Evolutionary conservation across 2,888 invertebrate species (phyloP), one percentile per base, ranked within the genome.

Genomic region (Pantelozetes paolii): DNA sequence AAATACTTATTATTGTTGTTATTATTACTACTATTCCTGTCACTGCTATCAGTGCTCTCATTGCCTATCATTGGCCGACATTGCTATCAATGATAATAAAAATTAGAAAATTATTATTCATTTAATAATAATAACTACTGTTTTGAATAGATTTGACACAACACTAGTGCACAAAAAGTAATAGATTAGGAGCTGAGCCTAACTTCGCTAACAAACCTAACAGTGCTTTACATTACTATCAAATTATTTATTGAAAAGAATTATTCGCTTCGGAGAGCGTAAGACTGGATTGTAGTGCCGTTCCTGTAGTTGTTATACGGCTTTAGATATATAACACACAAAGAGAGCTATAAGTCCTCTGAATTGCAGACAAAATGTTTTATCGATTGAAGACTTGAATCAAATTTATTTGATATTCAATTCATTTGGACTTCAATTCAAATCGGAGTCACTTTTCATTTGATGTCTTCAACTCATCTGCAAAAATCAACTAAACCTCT

Each of bases 191-290:
- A 32, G 59, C 2, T 23, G 42, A 42, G 45, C 45, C 13, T 18
- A 28, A 42, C 13, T 15, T 45, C 13, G n/a, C 42, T 42, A 9
- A 1, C 23, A 67, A 69, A 59, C 45, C 42, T 13, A 23, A 23
- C 32, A 45, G 45, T 45, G 64, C 67, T 64, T 42, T 73, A n/a
- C n/a, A n/a, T n/a, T n/a, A 15, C 45, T 28, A 64, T 69, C 50
- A 67, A n/a, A 69, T 73, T 42, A 73, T 73, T 73, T 45, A 73
- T 73, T 48, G 71, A 23, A 45, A 67, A 18, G 64, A 11, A 62
- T 62, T 42, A 72, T 30, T 42, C 30, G 73, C 67, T 69, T 48
- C 45, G 26, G 26, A 71, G 42, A 28, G 69, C 69, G 45, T 69
- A 69, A 69, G 40, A 69, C 42, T 42, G 48, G 71, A 45, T 71